These are phyloP conservation scores for Leuciscus idus DNA, from an alignment of 2,113 vertebrate genomes.

Conservation along the genomic window DNA sequence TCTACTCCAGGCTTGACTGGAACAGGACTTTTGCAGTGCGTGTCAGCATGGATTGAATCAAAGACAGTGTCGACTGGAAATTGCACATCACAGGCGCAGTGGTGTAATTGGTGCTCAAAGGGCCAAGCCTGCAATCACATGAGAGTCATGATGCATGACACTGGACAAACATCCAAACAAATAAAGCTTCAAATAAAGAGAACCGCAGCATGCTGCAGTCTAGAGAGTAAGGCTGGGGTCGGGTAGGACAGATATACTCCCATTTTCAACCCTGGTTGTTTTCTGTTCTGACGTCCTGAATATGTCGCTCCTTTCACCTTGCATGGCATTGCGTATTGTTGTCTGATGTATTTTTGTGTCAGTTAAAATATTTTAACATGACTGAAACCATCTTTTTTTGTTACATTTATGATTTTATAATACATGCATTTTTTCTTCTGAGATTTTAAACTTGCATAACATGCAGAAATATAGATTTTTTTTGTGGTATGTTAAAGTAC, in stretches of 20 bases:
- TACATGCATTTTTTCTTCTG: neutral
- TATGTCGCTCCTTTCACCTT: conserved; percentile 43
- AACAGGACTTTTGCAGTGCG: conserved; percentile 17
- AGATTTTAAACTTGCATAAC: neutral
- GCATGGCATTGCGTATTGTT: conserved; percentile 52
- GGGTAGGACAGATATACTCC: conserved; percentile 27
- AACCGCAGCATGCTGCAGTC: conserved; percentile 14
- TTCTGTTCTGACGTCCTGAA: conserved; percentile 12
- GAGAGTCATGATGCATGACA: conserved; percentile 72
- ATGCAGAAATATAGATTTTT: neutral
- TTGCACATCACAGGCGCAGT: conserved; percentile 65
- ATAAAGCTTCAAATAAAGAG: conserved; percentile 15
- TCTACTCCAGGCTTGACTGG: conserved; percentile 59
- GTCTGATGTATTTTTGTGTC: conserved; percentile 32
- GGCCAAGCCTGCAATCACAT: conserved; percentile 73
- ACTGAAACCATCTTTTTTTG: conserved; percentile 23
- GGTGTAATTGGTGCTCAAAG: conserved; percentile 72
- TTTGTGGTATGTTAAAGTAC: neutral
- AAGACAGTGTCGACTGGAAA: conserved; percentile 60
- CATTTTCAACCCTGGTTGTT: conserved; percentile 36
- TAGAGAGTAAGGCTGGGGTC: conserved; percentile 22
- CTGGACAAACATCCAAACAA: conserved; percentile 58
- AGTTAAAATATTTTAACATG: conserved; percentile 29
- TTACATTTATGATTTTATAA: neutral
- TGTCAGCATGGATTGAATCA: conserved; percentile 63